Base-by-base conservation (phyloP, 2,113 vertebrate species). In the Actenoides lindsayi region DNA sequence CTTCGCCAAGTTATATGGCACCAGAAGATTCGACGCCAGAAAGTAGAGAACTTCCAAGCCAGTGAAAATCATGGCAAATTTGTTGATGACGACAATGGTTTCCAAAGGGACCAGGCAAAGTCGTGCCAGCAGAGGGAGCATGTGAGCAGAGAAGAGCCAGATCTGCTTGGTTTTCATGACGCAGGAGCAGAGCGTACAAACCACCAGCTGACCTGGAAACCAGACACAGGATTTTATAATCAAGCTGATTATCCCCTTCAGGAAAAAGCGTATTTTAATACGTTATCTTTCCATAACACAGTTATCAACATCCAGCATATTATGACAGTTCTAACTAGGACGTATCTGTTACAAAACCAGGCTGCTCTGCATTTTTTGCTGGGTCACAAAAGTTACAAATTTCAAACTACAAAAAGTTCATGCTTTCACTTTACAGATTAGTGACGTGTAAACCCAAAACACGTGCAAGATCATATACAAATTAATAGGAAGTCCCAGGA, bases 101-200 rank as follows among this genome's bases (percentile, higher is more conserved):
- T 99, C 99, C 92, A 99, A 94, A 23, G 99, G 99, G 69, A 99
- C 99, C 28, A 99, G 98, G 97, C 99, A 99, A 83, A 99, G 99
- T 6, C 99, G 98, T 48, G 99, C 99, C 98, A 99, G 98, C 83
- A 99, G 98, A 96, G 99, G 99, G 96, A 99, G 99, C 97, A 99
- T 98, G 93, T 99, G 99, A 91, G 99, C 99, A 6, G 99, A 99
- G 92, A 99, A 99, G 7, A 99, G 98, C 99, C 99, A 99, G 89
- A 99, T 99, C 98, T 99, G 99, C 93, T 99, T 99, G 37, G 99
- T 99, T 97, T 99, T 99, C 99, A 99, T 99, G 94, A 99, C 99
- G 87, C 99, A 99, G 89, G 99, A 99, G 97, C 99, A 99, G 39
- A 99, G 98, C 0, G 99, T 99, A 82, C 99, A 99, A 27, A 99